A percentile compares a stretch with the other conserved stretches of the same genome.
Evolutionary conservation across 2,113 vertebrate species (phyloP).

Genomic region (Clarias gariepinus): DNA sequence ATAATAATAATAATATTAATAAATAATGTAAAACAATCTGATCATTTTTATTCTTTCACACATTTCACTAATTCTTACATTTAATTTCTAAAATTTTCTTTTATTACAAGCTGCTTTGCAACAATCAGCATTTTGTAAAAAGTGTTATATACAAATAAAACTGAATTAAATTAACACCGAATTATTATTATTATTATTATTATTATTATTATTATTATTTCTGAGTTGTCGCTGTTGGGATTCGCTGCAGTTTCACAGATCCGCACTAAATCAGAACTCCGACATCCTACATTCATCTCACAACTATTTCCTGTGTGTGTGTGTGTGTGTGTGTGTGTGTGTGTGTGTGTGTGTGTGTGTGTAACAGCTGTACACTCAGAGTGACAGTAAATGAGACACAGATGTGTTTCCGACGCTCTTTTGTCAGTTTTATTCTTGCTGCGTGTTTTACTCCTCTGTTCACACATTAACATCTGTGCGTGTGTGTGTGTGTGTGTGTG

Average conservation of each 20-base stretch:
- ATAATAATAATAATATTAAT: no score
- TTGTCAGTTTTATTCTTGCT: constrained; percentile 15
- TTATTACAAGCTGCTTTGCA: no score
- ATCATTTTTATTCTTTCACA: no score
- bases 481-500: constrained; percentile 15
- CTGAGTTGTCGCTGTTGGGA: neutral
- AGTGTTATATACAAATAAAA: no score
- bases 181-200: neutral
- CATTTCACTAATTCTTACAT: no score
- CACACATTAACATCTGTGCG: neutral
- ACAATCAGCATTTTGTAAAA: no score
- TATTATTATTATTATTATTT: neutral
- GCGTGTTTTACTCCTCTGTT: neutral
- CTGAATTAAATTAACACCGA: neutral
- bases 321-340: constrained; percentile 19
- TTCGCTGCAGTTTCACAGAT: neutral
- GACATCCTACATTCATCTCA: constrained; percentile 24
- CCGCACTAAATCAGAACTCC: constrained; percentile 21
- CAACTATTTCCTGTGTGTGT: constrained; percentile 15
- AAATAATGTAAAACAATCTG: no score
- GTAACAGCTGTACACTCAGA: constrained; percentile 36
- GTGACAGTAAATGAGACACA: constrained; percentile 39
- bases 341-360: constrained; percentile 20
- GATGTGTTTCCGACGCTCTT: constrained; percentile 36
- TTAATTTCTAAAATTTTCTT: no score